Percentiles rank a stretch among this genome's conserved stretches.
Evolutionary conservation across 2,113 vertebrate species (phyloP).

Genomic region (Electrona antarctica): DNA sequence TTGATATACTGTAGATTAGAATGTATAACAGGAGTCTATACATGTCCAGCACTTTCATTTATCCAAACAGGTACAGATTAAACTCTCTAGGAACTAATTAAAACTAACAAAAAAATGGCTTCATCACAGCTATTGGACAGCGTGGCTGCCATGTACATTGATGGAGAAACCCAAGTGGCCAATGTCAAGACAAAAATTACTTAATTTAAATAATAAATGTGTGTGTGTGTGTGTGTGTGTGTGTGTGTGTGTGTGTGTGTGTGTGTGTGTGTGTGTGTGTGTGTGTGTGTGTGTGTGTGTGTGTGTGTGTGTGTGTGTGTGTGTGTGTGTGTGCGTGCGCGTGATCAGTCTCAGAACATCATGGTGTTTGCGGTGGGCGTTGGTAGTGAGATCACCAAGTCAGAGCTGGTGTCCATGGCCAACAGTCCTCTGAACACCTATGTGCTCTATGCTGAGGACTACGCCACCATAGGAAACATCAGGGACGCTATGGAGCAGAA

Average conservation of each 20-base stretch:
- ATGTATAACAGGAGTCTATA: no score
- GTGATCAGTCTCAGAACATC: conserved; percentile 53
- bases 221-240: no score
- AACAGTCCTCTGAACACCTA: conserved; percentile 69
- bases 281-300: neutral
- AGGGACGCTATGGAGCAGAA: conserved; percentile 72
- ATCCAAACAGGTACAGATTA: no score
- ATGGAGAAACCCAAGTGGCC: conserved; percentile 79
- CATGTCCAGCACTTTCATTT: no score
- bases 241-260: no score
- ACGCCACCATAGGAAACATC: conserved; percentile 68
- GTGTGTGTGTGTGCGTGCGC: no score
- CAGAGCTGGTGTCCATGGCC: conserved; percentile 69
- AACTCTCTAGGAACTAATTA: no score
- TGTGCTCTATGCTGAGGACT: conserved; percentile 71
- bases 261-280: no score
- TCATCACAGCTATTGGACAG: conserved; percentile 59
- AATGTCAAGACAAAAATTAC: conserved; percentile 43
- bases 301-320: neutral
- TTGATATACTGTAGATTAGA: no score
- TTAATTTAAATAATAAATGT: no score
- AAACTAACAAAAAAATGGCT: conserved; percentile 30
- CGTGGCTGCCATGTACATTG: conserved; percentile 79
- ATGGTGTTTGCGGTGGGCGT: conserved; percentile 75
- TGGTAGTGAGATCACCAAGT: conserved; percentile 64